A percentile compares a stretch with the other conserved stretches of the same genome.
These are phyloP conservation scores for Sebastes vulpes DNA, from an alignment of 2,797 vertebrate genomes.

Conservation along the genomic window DNA sequence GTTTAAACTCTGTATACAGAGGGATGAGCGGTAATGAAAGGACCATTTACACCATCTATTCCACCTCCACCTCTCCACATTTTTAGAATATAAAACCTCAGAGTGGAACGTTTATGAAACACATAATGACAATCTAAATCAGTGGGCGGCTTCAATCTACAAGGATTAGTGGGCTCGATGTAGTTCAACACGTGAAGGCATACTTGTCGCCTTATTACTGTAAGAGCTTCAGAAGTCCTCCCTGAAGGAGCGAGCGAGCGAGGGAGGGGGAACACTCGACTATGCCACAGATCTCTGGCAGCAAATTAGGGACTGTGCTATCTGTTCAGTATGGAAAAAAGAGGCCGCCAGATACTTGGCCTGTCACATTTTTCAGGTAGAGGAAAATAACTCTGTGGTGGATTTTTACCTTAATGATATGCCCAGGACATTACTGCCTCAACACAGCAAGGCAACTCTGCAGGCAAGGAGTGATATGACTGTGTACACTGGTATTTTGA, in stretches of 20 bases:
- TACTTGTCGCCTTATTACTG: constrained; percentile 86
- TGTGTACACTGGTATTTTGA: constrained; percentile 16
- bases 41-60: constrained; percentile 80
- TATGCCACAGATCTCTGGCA: constrained; percentile 77
- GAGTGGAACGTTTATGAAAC: constrained; percentile 87
- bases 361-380: constrained; percentile 72
- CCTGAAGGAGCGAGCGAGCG: constrained; percentile 66
- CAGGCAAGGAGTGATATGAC: constrained; percentile 16
- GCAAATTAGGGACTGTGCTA: constrained; percentile 83
- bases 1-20: constrained; percentile 81
- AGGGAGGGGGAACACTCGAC: constrained; percentile 60
- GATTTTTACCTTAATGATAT: constrained; percentile 66
- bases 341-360: constrained; percentile 59
- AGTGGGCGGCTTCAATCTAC: constrained; percentile 85
- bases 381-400: constrained; percentile 51
- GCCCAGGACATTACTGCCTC: constrained; percentile 46
- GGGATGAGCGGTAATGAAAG: constrained; percentile 81
- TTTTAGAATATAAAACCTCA: constrained; percentile 81
- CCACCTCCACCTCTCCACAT: constrained; percentile 67
- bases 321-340: constrained; percentile 72
- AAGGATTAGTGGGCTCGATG: constrained; percentile 85
- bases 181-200: constrained; percentile 82
- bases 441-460: constrained; percentile 33
- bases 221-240: constrained; percentile 84
- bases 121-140: constrained; percentile 87